phyloP scores from a whole-genome alignment of 2,113 vertebrate species.

The Chlamydotis undulata region DNA sequence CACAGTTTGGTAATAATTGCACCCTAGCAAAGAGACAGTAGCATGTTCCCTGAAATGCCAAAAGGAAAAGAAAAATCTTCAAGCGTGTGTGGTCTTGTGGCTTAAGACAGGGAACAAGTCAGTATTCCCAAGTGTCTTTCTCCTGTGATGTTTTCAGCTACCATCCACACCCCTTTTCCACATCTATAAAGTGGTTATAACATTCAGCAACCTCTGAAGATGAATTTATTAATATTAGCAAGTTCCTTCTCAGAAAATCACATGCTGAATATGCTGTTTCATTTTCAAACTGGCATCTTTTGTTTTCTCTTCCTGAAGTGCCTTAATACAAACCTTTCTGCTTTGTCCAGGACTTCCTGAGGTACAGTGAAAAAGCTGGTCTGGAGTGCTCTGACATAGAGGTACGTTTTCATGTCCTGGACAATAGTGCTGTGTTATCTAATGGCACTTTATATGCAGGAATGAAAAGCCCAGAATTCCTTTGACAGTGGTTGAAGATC shows the following conservation, averaged over 20 bases:
- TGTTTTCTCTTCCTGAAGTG: constrained; percentile 25
- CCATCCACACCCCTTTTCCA: background rate
- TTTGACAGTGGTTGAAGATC: background rate
- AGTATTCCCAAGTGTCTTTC: background rate
- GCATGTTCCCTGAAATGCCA: background rate
- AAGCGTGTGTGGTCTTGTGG: constrained; percentile 34
- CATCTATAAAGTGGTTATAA: background rate
- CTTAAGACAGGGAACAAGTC: constrained; percentile 1
- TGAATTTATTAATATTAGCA: background rate
- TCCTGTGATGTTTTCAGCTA: background rate
- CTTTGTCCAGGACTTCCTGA: constrained; percentile 89
- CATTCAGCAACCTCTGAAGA: background rate
- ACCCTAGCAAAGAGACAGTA: background rate
- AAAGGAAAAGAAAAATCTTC: background rate
- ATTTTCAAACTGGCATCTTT: background rate
- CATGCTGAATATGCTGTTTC: background rate
- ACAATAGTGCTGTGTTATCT: background rate
- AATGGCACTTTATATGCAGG: background rate
- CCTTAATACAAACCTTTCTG: constrained; percentile 44
- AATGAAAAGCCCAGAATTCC: background rate
- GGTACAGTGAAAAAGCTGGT: constrained; percentile 92
- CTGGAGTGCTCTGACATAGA: constrained; percentile 92
- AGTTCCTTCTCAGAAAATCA: background rate
- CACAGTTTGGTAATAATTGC: background rate
- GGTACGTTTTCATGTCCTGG: constrained; percentile 73